Evolutionary conservation across 1,140 invertebrate species (phyloP).

Genomic region (Caenorhabditis elegans): WBcel235 BX284604.4:2515001-2515500

Average conservation of each 20-base stretch:
- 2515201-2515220: conserved; percentile 23
- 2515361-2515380: conserved; percentile 22
- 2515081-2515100: conserved; percentile 16
- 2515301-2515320: conserved; percentile 3
- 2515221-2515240: background rate
- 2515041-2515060: background rate
- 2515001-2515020: too few species aligned
- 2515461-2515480: too few species aligned
- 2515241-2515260: conserved; percentile 32
- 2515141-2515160: background rate
- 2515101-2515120: conserved; percentile 16
- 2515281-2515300: conserved; percentile 23
- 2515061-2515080: conserved; percentile 28
- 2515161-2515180: conserved; percentile 18
- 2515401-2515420: too few species aligned
- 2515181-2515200: background rate
- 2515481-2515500: too few species aligned
- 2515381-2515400: background rate
- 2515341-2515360: conserved; percentile 34
- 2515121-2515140: conserved; percentile 36
- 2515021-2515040: too few species aligned
- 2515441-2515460: too few species aligned
- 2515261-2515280: conserved; percentile 37
- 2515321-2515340: background rate
- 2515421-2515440: too few species aligned